Evolutionary conservation across 2,797 vertebrate genomes (phyloP).

Genomic region (Paguma larvata): DNA sequence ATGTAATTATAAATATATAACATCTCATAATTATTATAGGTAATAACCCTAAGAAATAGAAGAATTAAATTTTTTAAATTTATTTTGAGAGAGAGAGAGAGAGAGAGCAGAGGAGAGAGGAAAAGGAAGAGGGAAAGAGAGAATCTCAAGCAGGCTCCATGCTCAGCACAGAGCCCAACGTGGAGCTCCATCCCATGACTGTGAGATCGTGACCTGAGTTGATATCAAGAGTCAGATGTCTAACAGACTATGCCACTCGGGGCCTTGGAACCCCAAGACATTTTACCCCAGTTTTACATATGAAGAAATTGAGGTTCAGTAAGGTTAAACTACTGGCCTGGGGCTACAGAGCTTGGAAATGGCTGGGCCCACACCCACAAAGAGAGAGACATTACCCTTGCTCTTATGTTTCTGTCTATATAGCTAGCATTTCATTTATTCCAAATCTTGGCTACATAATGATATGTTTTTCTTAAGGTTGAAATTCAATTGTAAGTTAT

Average conservation of each 20-base stretch:
- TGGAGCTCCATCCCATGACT: no score
- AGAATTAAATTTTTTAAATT: no score
- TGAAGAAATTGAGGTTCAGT: neutral
- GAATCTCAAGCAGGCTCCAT: no score
- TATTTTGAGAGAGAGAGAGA: no score
- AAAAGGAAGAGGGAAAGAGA: no score
- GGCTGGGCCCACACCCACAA: neutral
- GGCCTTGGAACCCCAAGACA: neutral
- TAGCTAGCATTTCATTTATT: neutral
- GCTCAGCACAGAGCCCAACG: no score
- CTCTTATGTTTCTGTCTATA: neutral
- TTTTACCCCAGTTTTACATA: neutral
- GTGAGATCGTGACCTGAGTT: no score
- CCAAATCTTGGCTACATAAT: neutral
- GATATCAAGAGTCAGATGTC: no score
- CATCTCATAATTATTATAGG: no score
- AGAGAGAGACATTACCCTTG: neutral
- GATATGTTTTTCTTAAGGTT: neutral
- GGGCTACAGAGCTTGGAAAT: neutral
- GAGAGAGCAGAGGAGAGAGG: no score
- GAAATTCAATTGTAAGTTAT: neutral
- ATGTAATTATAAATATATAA: no score
- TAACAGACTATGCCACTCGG: no score
- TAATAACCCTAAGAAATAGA: neutral
- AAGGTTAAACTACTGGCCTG: neutral